phyloP scores from a whole-genome alignment of 2,888 invertebrate species.

The Cosmopolites sordidus region DNA sequence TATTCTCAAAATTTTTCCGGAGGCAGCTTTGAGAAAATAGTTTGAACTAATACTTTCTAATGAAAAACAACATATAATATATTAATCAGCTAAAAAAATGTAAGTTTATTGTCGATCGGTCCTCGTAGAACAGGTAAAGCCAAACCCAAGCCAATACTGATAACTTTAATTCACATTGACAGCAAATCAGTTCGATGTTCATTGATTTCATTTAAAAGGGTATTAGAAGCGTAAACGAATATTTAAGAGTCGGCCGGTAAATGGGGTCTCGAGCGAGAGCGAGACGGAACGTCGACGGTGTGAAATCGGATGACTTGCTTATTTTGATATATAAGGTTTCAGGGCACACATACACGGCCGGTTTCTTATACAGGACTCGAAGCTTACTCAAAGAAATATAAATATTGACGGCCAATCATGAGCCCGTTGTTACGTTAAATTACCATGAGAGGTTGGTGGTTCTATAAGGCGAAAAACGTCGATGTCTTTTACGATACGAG shows the following conservation, averaged over 20 bases:
- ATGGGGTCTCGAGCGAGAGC: constrained; percentile 2
- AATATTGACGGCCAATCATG: not conserved
- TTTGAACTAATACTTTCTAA: no score
- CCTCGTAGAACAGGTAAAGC: not conserved
- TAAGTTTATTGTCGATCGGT: no score
- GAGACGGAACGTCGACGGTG: constrained; percentile 13
- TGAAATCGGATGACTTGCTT: constrained; percentile 23
- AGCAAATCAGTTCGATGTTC: constrained; percentile 29
- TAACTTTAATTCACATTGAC: constrained; percentile 27
- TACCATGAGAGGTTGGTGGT: not conserved
- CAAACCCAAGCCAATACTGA: constrained; percentile 10
- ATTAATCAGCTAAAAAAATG: no score
- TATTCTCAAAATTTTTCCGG: no score
- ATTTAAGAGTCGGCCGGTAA: constrained; percentile 12
- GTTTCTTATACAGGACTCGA: constrained; percentile 16
- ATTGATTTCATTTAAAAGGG: constrained; percentile 29
- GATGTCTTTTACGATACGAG: no score
- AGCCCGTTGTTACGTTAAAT: not conserved
- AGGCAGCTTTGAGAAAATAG: no score
- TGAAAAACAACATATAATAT: no score
- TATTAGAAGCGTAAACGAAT: constrained; percentile 27
- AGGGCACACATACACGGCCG: constrained; percentile 7
- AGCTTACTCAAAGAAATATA: constrained; percentile 7
- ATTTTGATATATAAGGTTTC: constrained; percentile 25
- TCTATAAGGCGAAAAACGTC: no score